Conservation (phyloP, 2,888 invertebrate genomes). For the Incurvaria masculella region DNA sequence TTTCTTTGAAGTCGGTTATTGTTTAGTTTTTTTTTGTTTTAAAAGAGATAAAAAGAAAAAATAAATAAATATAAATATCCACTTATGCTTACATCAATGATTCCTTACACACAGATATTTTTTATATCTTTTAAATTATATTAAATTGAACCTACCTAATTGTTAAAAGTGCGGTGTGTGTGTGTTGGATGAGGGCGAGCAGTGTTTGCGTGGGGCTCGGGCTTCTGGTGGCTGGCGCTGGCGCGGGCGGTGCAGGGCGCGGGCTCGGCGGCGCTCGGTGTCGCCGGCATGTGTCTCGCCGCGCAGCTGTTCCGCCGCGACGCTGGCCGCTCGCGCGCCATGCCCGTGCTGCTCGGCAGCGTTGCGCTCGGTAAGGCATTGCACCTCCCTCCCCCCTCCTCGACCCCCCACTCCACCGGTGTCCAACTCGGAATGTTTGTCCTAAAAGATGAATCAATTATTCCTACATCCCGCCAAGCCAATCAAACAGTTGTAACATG, state of each 20-base stretch:
- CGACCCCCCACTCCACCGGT: neutral
- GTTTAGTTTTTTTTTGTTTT: too few species aligned
- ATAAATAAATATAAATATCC: too few species aligned
- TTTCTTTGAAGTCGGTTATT: too few species aligned
- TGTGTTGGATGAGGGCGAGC: neutral
- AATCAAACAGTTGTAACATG: neutral
- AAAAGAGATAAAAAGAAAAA: too few species aligned
- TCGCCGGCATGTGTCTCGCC: constrained; percentile 35
- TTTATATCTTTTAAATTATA: too few species aligned
- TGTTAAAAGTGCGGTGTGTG: neutral
- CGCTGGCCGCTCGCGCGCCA: constrained; percentile 24
- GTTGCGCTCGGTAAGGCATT: constrained; percentile 32
- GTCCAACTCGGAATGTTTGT: neutral
- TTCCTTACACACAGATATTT: too few species aligned
- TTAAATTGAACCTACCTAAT: too few species aligned
- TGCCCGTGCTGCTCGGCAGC: constrained; percentile 37
- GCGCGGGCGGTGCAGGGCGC: constrained; percentile 32
- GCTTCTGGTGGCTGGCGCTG: neutral
- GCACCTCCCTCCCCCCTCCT: neutral
- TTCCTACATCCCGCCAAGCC: neutral
- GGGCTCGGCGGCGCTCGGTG: constrained; percentile 33
- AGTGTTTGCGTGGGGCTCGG: constrained; percentile 19
- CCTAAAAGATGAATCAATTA: neutral
- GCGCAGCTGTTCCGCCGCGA: constrained; percentile 14
- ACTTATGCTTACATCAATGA: too few species aligned